Conservation (phyloP, 2,113 vertebrate genomes). For the Marcusenius ussheri region DNA sequence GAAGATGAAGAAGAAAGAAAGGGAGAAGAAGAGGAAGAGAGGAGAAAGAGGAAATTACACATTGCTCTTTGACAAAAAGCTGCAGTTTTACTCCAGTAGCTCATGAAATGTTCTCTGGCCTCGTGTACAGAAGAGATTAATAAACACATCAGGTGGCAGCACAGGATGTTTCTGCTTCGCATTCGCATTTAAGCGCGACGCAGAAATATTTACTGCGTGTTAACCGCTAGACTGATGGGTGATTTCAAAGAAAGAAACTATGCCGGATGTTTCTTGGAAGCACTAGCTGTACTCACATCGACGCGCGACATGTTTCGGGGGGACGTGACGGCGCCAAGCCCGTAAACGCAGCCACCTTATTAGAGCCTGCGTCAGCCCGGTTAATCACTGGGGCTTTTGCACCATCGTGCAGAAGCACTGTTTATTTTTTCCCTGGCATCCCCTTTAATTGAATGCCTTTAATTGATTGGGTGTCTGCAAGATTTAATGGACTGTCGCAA, state of each 20-base stretch:
- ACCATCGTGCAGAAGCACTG: not conserved
- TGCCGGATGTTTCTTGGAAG: not conserved
- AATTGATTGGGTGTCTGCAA: constrained; percentile 17
- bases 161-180: not conserved
- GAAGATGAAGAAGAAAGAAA: not conserved
- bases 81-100: not conserved
- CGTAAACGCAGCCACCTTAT: not conserved
- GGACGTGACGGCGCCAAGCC: not conserved
- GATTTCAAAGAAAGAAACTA: not conserved
- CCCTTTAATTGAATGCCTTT: constrained; percentile 13
- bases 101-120: not conserved
- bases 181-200: not conserved
- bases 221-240: not conserved
- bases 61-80: not conserved
- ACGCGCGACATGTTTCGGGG: not conserved
- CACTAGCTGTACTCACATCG: not conserved
- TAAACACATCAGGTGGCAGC: not conserved
- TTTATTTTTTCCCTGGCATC: not conserved
- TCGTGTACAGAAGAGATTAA: not conserved
- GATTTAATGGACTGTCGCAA: constrained; percentile 11
- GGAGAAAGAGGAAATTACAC: not conserved
- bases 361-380: not conserved
- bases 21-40: not conserved
- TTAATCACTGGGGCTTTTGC: not conserved
- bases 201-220: not conserved